Base-by-base conservation (phyloP, 2,797 vertebrate species). In the Xiphophorus birchmanni region DNA sequence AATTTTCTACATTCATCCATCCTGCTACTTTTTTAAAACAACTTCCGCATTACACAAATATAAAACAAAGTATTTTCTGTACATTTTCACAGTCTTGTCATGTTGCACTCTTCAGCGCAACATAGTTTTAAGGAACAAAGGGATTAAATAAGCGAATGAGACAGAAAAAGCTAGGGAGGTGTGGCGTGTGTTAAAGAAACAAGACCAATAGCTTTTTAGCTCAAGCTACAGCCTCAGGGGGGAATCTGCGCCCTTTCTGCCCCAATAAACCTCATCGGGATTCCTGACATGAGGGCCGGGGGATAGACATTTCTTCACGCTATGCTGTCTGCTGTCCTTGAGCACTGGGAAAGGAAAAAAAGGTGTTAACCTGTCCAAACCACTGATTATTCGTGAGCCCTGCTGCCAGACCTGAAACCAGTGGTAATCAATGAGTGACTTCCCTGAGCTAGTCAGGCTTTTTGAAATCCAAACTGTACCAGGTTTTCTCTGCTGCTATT, bases 211-310 rank as follows among this genome's bases (percentile, higher is more conserved):
- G 92, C 86, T 93, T 75, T 89, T 79, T 81, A 91, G 90, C 88
- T 93, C 89, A 89, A 92, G 90, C 92, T 92, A 80, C 89, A 90
- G 92, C 94, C 92, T 91, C 88, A 82, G 91, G 94, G 94, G 95
- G 94, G 95, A 92, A 93, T 96, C 92, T 86, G 93, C 95, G 94
- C 94, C 94, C 96, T 97, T 98, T 98, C 97, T 97, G 97, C 97
- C 97, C 97, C 96, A 98, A 96, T 98, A 98, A 97, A 95, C 90
- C 95, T 96, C 95, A 97, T 96, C 94, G 94, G 95, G 95, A 95
- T 95, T 95, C 95, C 93, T 95, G 95, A 94, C 95, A 84, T 91
- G 90, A 94, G 83, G 84, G 92, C 96, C 94, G 82, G 94, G 91
- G 94, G 95, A 95, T 48, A 96, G 95, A 96, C 95, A 97, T 97